Base-by-base conservation (phyloP, 2,888 invertebrate species). In the Macrophya alboannulata region DNA sequence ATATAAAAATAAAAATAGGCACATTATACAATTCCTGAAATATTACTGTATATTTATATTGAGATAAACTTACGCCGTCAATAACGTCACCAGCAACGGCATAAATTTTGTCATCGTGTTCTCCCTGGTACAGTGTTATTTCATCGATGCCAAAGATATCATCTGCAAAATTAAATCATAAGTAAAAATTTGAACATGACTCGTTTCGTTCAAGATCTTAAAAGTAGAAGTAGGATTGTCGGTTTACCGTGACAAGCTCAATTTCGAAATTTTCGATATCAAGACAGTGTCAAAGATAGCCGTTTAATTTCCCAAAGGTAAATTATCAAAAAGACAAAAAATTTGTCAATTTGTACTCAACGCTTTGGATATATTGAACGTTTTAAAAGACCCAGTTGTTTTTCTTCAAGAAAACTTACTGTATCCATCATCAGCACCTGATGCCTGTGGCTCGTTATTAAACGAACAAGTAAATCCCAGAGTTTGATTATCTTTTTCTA, bases 121-220 rank as follows among this genome's bases (percentile, higher is more conserved):
- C 97, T 25, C 98, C 98, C 88, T 97, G 96, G 93, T 96, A 98
- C 86, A 99, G 95, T 5, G 98, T 97, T 86, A 99, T 95, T 94
- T 99, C 99, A 91, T 99, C 98, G 89, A 99, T 99, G 79, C 98
- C 97, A 92, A 98, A 99, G 15, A 98, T 95, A 91, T 99, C 99
- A 95, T 97, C 97, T 98, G 92, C 17, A 95, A 95, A 88, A n/a
- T 87, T 84, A 85, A 45, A 15, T 87, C 94, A 85, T 10, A 45
- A 74, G 94, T 94, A 92, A 93, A 8, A 21, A 21, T 21, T 40
- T 21, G 15, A 31, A 40, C 0, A 8, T 3, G 4, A n/a, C 62
- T 79, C 0, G 31, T 51, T 25, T 74, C 8, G 5, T 4, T 17
- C 2, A n/a, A 71, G 8, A 40, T 71, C 4, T 71, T 17, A n/a